A percentile compares a stretch with the other conserved stretches of the same genome.
These are phyloP conservation scores for Loriculus beryllinus DNA, from an alignment of 2,797 vertebrate species.

Conservation along the genomic window DNA sequence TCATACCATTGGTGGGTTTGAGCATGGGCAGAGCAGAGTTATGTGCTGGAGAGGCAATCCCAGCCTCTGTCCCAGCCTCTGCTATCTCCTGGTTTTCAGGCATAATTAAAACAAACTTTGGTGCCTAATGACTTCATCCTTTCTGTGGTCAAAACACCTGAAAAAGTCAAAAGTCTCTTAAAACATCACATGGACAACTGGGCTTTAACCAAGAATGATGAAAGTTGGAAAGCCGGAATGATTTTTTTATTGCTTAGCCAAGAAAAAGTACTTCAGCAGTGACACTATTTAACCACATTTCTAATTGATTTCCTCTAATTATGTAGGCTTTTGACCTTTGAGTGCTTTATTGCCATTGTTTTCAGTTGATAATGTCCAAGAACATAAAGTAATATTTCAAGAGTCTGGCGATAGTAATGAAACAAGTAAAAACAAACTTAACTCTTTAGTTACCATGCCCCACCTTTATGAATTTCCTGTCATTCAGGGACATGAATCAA, in stretches of 20 bases:
- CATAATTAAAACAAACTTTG: neutral
- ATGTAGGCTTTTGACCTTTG: constrained; percentile 69
- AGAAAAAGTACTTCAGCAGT: constrained; percentile 13
- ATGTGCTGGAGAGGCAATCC: neutral
- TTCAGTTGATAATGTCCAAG: constrained; percentile 71
- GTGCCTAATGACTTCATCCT: neutral
- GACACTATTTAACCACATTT: constrained; percentile 50
- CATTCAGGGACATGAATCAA: constrained; percentile 62
- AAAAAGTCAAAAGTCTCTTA: neutral
- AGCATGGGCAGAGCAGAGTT: neutral
- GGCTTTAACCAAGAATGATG: neutral
- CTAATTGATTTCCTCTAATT: constrained; percentile 78
- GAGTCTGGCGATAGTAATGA: constrained; percentile 57
- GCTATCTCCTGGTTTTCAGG: neutral
- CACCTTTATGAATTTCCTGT: constrained; percentile 67
- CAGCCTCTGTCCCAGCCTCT: neutral
- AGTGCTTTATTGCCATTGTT: constrained; percentile 73
- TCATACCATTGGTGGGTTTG: rapidly evolving
- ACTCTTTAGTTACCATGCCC: constrained; percentile 42
- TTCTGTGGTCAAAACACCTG: constrained; percentile 20
- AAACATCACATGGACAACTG: neutral
- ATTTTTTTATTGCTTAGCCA: neutral
- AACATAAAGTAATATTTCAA: constrained; percentile 65
- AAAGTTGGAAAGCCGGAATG: neutral
- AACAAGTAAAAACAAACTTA: constrained; percentile 62